Evolutionary conservation across 2,113 vertebrate species (phyloP).

Genomic region (Loxodonta africana): DNA sequence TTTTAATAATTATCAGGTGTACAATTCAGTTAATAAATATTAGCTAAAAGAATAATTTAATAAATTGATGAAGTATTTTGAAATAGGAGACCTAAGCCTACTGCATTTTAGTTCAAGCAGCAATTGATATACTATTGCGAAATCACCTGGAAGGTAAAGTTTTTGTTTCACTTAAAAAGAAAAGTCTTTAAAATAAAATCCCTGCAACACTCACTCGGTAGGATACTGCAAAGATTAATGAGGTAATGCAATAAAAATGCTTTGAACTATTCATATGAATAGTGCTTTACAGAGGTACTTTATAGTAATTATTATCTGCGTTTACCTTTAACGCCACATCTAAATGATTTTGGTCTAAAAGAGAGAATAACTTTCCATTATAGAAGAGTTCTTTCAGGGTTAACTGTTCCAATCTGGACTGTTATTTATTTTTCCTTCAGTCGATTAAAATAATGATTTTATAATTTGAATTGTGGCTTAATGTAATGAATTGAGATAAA

Average conservation of each 20-base stretch:
- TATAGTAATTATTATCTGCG: constrained; percentile 73
- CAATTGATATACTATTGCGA: constrained; percentile 11
- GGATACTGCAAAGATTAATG: constrained; percentile 76
- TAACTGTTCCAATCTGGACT: constrained; percentile 21
- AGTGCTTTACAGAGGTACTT: constrained; percentile 60
- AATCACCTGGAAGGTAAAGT: constrained; percentile 35
- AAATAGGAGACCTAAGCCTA: constrained; percentile 20
- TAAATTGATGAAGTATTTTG: constrained; percentile 55
- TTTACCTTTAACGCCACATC: constrained; percentile 67
- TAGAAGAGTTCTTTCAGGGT: constrained; percentile 69
- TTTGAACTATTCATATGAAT: constrained; percentile 67
- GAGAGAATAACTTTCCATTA: constrained; percentile 12
- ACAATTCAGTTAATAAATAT: constrained; percentile 52
- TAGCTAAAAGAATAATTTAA: constrained; percentile 51
- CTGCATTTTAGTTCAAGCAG: constrained; percentile 27
- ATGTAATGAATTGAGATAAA: constrained; percentile 20
- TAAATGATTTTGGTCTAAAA: constrained; percentile 50
- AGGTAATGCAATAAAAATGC: constrained; percentile 70
- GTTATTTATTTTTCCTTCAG: constrained; percentile 2
- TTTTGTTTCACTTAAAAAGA: constrained; percentile 51
- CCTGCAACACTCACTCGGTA: constrained; percentile 68
- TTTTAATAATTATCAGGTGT: constrained; percentile 14
- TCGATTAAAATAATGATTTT: constrained; percentile 60
- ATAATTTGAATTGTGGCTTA: background rate
- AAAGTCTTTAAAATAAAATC: constrained; percentile 56